Percentiles rank a stretch among this genome's conserved stretches.
Conservation (phyloP, 2,797 vertebrate species). For the Fratercula arctica region DNA sequence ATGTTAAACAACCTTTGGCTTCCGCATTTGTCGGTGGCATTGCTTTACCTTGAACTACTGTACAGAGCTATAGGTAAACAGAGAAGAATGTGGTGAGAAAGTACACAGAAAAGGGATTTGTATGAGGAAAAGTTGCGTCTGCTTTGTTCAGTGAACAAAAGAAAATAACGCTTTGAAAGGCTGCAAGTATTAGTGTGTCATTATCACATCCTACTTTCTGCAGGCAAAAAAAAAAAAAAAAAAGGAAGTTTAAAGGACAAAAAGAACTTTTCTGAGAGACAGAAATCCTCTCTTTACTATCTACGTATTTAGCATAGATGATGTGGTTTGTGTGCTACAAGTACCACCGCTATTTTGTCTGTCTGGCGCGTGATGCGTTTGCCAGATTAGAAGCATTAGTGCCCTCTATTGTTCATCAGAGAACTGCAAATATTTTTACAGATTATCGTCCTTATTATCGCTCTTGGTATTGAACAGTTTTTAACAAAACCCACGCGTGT, state of each 20-base stretch:
- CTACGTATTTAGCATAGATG: conserved; percentile 34
- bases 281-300: conserved; percentile 47
- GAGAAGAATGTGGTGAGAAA: conserved; percentile 23
- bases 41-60: conserved; percentile 29
- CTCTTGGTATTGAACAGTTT: conserved; percentile 22
- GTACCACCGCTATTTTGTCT: conserved; percentile 3
- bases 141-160: conserved; percentile 64
- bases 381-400: conserved; percentile 89
- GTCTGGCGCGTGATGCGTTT: conserved; percentile 21
- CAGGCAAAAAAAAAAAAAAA: background rate
- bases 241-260: conserved; percentile 31
- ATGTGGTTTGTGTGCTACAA: conserved; percentile 39
- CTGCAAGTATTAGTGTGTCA: conserved; percentile 1
- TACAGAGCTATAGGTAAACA: conserved; percentile 17
- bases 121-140: background rate
- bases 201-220: conserved; percentile 46
- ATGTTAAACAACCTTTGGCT: background rate
- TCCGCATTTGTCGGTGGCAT: background rate
- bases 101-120: conserved; percentile 39
- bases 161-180: conserved; percentile 46
- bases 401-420: conserved; percentile 91
- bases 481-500: background rate
- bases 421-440: conserved; percentile 79
- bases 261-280: conserved; percentile 39
- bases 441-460: conserved; percentile 10